These are phyloP conservation scores for Corbicula japonica DNA, from an alignment of 2,888 invertebrate genomes.

Conservation along the genomic window DNA sequence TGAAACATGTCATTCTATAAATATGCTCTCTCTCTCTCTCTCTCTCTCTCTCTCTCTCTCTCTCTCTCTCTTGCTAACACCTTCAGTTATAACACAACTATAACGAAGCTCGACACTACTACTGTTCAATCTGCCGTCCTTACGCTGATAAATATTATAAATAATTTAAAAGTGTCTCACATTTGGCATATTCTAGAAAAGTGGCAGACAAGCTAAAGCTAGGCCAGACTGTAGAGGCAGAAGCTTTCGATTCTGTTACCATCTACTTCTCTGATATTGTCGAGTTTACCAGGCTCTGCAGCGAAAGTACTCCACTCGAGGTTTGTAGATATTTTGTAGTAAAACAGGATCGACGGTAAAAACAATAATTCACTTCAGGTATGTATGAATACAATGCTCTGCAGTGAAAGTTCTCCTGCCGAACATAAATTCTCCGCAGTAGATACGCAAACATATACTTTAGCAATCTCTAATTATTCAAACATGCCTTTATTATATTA, in stretches of 20 bases:
- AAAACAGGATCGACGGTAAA: neutral
- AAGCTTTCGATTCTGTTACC: constrained; percentile 81
- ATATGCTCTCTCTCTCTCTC: no score
- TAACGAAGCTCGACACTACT: no score
- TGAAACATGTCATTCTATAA: no score
- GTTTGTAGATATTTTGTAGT: constrained; percentile 52
- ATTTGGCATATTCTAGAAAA: constrained; percentile 76
- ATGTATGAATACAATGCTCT: neutral
- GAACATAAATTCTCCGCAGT: neutral
- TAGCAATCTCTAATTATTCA: no score
- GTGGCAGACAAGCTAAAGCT: constrained; percentile 83
- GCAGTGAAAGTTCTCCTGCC: neutral
- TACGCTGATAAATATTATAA: no score
- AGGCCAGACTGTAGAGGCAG: constrained; percentile 79
- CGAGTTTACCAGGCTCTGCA: constrained; percentile 81
- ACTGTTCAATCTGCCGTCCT: no score
- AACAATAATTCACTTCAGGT: neutral
- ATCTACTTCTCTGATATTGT: constrained; percentile 85
- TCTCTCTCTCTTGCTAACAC: no score
- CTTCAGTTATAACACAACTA: no score
- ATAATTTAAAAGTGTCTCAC: no score
- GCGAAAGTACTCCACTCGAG: constrained; percentile 82
- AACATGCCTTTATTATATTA: no score
- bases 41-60: no score
- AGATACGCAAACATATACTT: no score